Conservation (phyloP, 2,113 vertebrate species). For the Apteryx mantelli region DNA sequence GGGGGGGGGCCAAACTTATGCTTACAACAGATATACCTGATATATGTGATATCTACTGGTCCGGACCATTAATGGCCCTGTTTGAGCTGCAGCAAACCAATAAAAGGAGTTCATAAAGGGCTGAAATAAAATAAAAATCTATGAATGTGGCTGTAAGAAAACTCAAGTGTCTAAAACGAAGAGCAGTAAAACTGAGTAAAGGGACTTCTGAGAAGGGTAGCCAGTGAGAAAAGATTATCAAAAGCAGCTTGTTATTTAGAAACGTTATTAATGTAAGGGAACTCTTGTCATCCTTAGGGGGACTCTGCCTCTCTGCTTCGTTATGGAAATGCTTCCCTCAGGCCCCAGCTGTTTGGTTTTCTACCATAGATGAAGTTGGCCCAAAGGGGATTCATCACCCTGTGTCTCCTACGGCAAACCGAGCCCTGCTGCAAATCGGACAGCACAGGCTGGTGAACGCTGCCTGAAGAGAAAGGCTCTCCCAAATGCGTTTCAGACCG, state of each 20-base stretch:
- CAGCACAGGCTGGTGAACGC: background rate
- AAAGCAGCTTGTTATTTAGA: background rate
- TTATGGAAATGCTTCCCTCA: constrained; percentile 47
- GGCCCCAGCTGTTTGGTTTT: constrained; percentile 44
- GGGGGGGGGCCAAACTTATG: background rate
- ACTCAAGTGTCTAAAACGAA: background rate
- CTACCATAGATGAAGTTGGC: constrained; percentile 31
- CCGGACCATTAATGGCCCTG: background rate
- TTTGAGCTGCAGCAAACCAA: background rate
- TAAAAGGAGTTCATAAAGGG: background rate
- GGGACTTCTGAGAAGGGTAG: background rate
- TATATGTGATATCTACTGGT: background rate
- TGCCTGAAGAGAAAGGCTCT: background rate
- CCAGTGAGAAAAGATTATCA: background rate
- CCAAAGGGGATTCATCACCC: constrained; percentile 42
- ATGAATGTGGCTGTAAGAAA: constrained; percentile 9
- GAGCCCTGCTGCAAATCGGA: background rate
- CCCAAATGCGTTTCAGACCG: background rate
- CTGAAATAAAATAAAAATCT: background rate
- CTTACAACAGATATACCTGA: background rate
- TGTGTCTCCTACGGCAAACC: background rate
- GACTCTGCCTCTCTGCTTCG: background rate
- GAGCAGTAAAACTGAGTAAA: background rate
- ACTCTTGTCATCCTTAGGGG: background rate
- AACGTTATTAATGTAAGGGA: background rate